Evolutionary conservation across 2,888 invertebrate genomes (phyloP).

Genomic region (Pristionchus mayeri): DNA sequence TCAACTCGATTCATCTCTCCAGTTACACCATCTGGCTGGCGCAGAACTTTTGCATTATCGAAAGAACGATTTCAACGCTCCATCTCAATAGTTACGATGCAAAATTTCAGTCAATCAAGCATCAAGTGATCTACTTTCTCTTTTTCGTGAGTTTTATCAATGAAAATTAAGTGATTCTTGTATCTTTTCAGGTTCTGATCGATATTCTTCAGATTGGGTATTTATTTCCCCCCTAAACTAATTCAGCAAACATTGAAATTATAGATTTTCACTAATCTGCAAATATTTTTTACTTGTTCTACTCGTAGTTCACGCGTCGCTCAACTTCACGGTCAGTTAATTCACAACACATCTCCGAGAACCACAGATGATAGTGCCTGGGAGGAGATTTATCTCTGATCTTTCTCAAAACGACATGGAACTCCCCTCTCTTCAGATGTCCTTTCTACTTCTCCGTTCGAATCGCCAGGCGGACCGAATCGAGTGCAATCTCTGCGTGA

Average conservation of each 20-base stretch:
- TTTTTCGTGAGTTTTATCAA: background rate
- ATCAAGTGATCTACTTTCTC: background rate
- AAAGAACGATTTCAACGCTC: background rate
- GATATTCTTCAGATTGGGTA: slow-evolving; percentile 2
- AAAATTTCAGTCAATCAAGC: background rate
- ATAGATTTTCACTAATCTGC: background rate
- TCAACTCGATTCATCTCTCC: background rate
- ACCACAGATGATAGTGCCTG: background rate
- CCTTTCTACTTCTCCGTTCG: slow-evolving; percentile 10
- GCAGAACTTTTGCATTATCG: slow-evolving; percentile 8
- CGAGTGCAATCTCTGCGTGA: background rate
- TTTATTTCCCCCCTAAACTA: background rate
- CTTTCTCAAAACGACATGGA: too few relatives aligned
- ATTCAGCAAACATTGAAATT: background rate
- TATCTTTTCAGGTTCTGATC: background rate
- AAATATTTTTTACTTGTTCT: slow-evolving; percentile 9
- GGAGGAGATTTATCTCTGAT: too few relatives aligned
- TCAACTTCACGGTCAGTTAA: slow-evolving; percentile 1
- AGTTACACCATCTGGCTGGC: slow-evolving; percentile 33
- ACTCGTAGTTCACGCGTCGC: background rate
- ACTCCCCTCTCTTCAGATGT: background rate
- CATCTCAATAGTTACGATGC: background rate
- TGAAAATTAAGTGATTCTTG: background rate
- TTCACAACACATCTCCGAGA: background rate
- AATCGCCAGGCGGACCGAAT: slow-evolving; percentile 15